These are phyloP conservation scores for Stegophylla sp. DNA, from an alignment of 2,888 invertebrate genomes.

Conservation along the genomic window DNA sequence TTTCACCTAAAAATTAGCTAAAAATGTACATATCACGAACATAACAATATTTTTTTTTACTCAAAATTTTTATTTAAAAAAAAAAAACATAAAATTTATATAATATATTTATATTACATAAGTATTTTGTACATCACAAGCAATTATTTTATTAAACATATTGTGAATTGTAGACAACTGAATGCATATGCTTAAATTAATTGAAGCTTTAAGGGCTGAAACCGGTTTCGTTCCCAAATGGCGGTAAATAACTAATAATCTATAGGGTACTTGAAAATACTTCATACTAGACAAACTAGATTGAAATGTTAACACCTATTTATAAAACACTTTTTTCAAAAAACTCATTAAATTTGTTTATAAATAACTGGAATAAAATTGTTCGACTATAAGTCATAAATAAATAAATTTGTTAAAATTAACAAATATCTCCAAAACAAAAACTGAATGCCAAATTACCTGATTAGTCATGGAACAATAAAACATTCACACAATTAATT, in stretches of 20 bases:
- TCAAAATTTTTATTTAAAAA: no score
- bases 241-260: conserved; percentile 31
- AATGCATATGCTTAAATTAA: conserved; percentile 32
- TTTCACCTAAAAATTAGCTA: conserved; percentile 56
- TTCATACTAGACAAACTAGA: background rate
- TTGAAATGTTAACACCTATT: conserved; percentile 21
- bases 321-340: conserved; percentile 26
- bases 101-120: conserved; percentile 57
- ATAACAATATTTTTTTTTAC: conserved; percentile 56
- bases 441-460: conserved; percentile 26
- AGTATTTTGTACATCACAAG: conserved; percentile 59
- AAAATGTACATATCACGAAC: conserved; percentile 59
- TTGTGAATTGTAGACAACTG: conserved; percentile 41
- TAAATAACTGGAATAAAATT: conserved; percentile 35
- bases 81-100: conserved; percentile 42
- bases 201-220: conserved; percentile 29
- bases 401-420: background rate
- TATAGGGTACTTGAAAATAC: background rate
- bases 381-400: conserved; percentile 20
- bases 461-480: conserved; percentile 39
- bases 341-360: conserved; percentile 29
- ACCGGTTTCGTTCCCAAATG: conserved; percentile 32
- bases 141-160: conserved; percentile 39
- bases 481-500: conserved; percentile 35
- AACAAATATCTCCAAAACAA: conserved; percentile 16